These are phyloP conservation scores for Subacronicta megacephala DNA, from an alignment of 2,888 invertebrate genomes.

Conservation along the genomic window DNA sequence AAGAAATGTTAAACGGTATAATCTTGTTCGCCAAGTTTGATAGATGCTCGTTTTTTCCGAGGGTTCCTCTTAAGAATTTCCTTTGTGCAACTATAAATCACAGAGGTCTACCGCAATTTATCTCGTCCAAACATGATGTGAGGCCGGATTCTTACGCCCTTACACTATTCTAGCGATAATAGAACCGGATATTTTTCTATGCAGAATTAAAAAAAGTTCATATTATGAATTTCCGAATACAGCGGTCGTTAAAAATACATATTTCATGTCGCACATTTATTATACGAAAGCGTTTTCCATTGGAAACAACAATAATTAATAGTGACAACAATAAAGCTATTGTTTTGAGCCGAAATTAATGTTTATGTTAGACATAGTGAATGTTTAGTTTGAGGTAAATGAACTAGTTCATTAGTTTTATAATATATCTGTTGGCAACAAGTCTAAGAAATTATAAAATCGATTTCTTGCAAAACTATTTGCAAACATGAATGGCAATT, in stretches of 20 bases:
- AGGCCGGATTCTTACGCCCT: conserved; percentile 38
- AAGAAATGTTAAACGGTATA: conserved; percentile 52
- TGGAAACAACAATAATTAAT: conserved; percentile 5
- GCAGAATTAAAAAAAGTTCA: conserved; percentile 42
- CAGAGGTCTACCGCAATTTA: conserved; percentile 68
- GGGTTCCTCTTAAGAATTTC: conserved; percentile 59
- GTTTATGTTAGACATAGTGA: too few relatives aligned
- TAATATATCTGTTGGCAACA: neutral
- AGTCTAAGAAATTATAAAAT: neutral
- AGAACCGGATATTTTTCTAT: conserved; percentile 28
- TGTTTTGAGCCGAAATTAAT: conserved; percentile 3
- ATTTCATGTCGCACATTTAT: conserved; percentile 39
- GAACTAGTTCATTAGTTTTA: too few relatives aligned
- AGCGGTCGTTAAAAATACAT: conserved; percentile 56
- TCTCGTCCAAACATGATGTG: conserved; percentile 64
- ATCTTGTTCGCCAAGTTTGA: conserved; percentile 68
- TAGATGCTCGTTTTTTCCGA: conserved; percentile 60
- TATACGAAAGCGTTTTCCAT: conserved; percentile 32
- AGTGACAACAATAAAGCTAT: conserved; percentile 16
- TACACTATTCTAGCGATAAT: conserved; percentile 44
- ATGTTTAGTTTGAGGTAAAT: too few relatives aligned
- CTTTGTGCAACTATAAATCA: conserved; percentile 72
- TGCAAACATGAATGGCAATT: conserved; percentile 2
- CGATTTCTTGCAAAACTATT: conserved; percentile 3
- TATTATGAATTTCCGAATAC: conserved; percentile 17